Evolutionary conservation across 2,888 invertebrate species (phyloP).

Genomic region (Camponotus fellah): DNA sequence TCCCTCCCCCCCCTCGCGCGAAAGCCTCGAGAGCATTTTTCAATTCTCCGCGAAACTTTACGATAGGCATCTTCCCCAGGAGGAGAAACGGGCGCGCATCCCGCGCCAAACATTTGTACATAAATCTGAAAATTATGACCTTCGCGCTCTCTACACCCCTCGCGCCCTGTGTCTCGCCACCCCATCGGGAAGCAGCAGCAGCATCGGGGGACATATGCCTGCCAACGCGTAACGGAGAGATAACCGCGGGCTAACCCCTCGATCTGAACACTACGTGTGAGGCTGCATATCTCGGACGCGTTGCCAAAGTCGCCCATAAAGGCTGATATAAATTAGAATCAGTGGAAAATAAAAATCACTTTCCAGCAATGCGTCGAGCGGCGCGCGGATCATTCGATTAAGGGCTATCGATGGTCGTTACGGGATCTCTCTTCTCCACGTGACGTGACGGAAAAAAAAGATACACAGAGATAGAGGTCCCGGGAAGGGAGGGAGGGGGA

Average conservation of each 20-base stretch:
- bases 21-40: conserved; percentile 82
- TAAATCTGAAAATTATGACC: conserved; percentile 85
- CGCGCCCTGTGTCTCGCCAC: conserved; percentile 3
- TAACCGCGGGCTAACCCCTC: conserved; percentile 77
- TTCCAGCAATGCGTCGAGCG: conserved; percentile 83
- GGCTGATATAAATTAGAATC: conserved; percentile 84
- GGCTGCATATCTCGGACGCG: conserved; percentile 62
- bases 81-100: conserved; percentile 36
- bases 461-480: conserved; percentile 21
- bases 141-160: conserved; percentile 58
- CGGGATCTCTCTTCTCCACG: conserved; percentile 69
- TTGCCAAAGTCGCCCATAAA: conserved; percentile 26
- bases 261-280: conserved; percentile 58
- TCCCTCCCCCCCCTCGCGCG: conserved; percentile 42
- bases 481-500: conserved; percentile 18
- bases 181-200: conserved; percentile 37
- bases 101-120: conserved; percentile 82
- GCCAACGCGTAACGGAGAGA: conserved; percentile 85
- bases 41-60: conserved; percentile 84
- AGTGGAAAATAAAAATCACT: conserved; percentile 85
- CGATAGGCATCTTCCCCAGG: conserved; percentile 82
- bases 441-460: conserved; percentile 6
- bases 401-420: conserved; percentile 85
- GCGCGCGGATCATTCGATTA: conserved; percentile 84
- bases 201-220: conserved; percentile 80